Conservation (phyloP, 2,888 invertebrate species). For the Hofmannophila pseudospretella region DNA sequence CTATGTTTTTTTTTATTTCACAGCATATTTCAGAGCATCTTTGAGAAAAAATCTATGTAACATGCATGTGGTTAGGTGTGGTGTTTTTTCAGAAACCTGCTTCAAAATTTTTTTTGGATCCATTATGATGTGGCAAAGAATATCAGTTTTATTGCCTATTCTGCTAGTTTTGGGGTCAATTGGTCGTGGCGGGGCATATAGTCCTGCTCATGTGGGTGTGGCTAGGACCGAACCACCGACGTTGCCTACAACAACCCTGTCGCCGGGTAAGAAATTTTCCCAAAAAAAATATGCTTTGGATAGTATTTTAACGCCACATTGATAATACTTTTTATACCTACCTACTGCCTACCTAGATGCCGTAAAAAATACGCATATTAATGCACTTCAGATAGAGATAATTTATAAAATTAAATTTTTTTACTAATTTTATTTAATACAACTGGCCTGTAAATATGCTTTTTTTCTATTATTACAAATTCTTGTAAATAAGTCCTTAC, state of each 20-base stretch:
- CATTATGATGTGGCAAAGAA: constrained; percentile 16
- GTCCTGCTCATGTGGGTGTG: constrained; percentile 39
- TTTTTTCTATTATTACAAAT: not conserved
- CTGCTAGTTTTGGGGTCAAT: constrained; percentile 3
- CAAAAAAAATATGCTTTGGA: constrained; percentile 5
- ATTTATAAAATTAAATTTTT: too few relatives aligned
- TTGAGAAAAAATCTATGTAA: too few relatives aligned
- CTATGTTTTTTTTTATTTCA: too few relatives aligned
- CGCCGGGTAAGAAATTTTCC: constrained; percentile 40
- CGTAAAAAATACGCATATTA: too few relatives aligned
- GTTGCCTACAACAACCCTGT: constrained; percentile 28
- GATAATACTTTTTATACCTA: too few relatives aligned
- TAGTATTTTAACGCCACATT: not conserved
- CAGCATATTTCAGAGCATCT: too few relatives aligned
- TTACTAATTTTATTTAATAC: constrained; percentile 11
- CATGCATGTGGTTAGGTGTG: too few relatives aligned
- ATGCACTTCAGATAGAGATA: too few relatives aligned
- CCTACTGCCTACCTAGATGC: too few relatives aligned
- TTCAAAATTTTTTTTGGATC: not conserved
- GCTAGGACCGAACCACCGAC: constrained; percentile 34
- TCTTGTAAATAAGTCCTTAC: constrained; percentile 1
- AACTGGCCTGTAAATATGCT: constrained; percentile 32
- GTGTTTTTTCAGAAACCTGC: not conserved
- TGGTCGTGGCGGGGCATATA: constrained; percentile 33
- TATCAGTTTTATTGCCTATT: constrained; percentile 14